phyloP scores from a whole-genome alignment of 2,797 vertebrate genomes.

The Microctenopoma steveboyesi region DNA sequence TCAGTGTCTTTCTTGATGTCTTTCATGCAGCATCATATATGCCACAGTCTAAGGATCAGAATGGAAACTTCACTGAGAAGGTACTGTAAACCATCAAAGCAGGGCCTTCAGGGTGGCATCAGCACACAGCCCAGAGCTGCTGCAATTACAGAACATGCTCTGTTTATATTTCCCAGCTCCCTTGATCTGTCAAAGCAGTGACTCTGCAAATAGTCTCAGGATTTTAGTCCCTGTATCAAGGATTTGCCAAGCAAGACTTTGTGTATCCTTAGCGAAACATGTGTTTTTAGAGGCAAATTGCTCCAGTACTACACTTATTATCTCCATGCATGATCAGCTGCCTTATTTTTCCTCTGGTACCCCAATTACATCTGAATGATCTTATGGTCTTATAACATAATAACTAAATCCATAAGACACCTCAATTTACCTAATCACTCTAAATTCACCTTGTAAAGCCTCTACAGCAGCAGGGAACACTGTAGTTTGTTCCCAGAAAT shows the following conservation, averaged over 20 bases:
- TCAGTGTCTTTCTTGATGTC: conserved; percentile 32
- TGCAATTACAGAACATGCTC: conserved; percentile 78
- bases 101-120: conserved; percentile 77
- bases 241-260: conserved; percentile 73
- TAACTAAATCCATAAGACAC: conserved; percentile 29
- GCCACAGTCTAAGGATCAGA: conserved; percentile 72
- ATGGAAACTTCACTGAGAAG: conserved; percentile 79
- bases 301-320: conserved; percentile 39
- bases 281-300: conserved; percentile 56
- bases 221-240: conserved; percentile 70
- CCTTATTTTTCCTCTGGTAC: conserved; percentile 41
- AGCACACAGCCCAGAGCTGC: conserved; percentile 65
- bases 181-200: conserved; percentile 78
- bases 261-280: conserved; percentile 67
- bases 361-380: conserved; percentile 32
- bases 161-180: conserved; percentile 79
- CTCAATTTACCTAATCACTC: conserved; percentile 38
- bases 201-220: conserved; percentile 72
- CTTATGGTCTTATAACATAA: conserved; percentile 25
- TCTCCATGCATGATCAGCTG: conserved; percentile 40
- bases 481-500: conserved; percentile 45
- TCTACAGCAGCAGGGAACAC: conserved; percentile 28
- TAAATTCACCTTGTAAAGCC: conserved; percentile 40
- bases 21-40: conserved; percentile 77
- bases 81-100: conserved; percentile 76